phyloP scores from a whole-genome alignment of 2,113 vertebrate species.

The Clupea harengus region DNA sequence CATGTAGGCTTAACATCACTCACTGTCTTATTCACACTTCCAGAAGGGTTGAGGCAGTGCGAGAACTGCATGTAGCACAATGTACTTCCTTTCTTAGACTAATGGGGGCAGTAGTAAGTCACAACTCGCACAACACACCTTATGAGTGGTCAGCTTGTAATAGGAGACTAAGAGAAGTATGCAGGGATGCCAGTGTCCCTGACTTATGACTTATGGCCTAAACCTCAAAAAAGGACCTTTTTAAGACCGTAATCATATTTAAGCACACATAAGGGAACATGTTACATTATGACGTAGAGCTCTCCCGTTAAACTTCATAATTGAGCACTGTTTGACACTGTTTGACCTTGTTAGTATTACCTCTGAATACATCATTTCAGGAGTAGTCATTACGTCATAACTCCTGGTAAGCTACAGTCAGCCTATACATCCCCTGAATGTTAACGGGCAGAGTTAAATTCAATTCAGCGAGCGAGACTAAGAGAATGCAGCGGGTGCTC shows the following conservation, averaged over 20 bases:
- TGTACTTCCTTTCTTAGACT: slow-evolving; percentile 24
- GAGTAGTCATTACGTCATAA: not conserved
- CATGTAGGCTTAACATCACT: not conserved
- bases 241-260: not conserved
- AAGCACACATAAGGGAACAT: not conserved
- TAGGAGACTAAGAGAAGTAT: not conserved
- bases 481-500: no score
- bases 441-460: no score
- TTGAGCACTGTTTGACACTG: not conserved
- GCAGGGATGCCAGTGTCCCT: not conserved
- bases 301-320: not conserved
- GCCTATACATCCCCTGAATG: not conserved
- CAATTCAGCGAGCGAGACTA: no score
- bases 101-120: slow-evolving; percentile 43
- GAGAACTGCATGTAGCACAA: not conserved
- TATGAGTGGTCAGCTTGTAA: not conserved
- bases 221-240: not conserved
- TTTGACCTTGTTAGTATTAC: not conserved
- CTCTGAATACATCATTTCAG: not conserved
- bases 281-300: not conserved
- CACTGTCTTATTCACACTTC: not conserved
- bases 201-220: not conserved
- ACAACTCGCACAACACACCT: not conserved
- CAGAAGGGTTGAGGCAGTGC: not conserved
- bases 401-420: not conserved